Base-by-base conservation (phyloP, 2,888 invertebrate species). In the Automeris io region DNA sequence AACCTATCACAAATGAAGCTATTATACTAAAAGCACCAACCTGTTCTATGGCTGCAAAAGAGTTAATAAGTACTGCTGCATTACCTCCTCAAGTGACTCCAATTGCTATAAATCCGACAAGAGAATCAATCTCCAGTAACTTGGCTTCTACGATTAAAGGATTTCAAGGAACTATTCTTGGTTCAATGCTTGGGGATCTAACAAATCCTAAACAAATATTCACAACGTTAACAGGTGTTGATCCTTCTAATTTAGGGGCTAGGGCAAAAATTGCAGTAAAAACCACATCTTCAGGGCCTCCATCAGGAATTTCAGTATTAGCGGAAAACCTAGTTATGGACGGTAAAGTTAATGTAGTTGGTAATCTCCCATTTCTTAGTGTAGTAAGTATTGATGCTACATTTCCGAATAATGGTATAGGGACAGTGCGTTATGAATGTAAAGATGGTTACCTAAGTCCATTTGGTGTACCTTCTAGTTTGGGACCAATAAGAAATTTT, bases 311-410 rank as follows among this genome's bases (percentile, higher is more conserved):
- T 1, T 35, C 46, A 0, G 43, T 58, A 37, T 46, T 51, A 8
- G 54, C 71, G 1, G 70, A 70, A 1, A 45, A 60, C 6, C 40
- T 70, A 19, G 25, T 62, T 1, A 61, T 68, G 11, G 60, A 60
- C 16, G 70, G 70, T 1, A 39, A 44, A 5, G 56, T 70, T 5
- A 37, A 54, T 2, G 70, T 70, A 0, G 33, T 44, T 2, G 70
- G 70, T 0, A 56, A 45, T 1, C 31, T 70, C 23, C 70, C 70
- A 1, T 68, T 70, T 40, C 29, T 55, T 5, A 58, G 67, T 16
- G 52, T 68, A 1, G 64, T 70, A 7, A 51, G 50, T n/a, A 33
- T 70, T 2, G 63, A 60, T 9, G 69, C 70, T 2, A n/a, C 51
- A 0, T 31, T 69, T 2, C 65, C 64, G 7, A 43, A 53, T 2